Base-by-base conservation (phyloP, 2,797 vertebrate species). In the Tiaroga cobitis region DNA sequence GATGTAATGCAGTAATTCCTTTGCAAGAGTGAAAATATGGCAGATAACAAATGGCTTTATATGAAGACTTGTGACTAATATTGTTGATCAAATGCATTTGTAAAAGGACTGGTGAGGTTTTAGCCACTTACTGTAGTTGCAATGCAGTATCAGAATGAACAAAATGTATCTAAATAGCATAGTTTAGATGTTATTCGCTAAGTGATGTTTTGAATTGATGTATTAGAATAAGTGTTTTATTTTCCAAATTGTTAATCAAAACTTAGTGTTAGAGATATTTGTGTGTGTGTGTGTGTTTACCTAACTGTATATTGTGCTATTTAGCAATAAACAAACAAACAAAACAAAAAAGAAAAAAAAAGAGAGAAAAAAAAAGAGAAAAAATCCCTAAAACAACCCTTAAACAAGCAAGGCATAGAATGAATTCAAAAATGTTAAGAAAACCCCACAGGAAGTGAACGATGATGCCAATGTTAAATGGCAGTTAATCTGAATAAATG, bases 291-390 rank as follows among this genome's bases (percentile, higher is more conserved):
- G 77, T 86, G 87, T 91, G 87, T 90, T 86, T 89, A 90, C 86
- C 63, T 85, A 88, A 86, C 82, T 91, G 87, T 91, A 87, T 89
- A 89, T 88, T 91, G 90, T 91, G 88, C 82, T 90, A 80, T 82
- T 82, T 88, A 89, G 90, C 87, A 91, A 90, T 90, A 88, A 88
- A 87, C 79, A 80, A 89, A 69, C 72, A 85, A 79, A 74, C 41
- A 54, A 61, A 49, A 54, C 16, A 82, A 80, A 85, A 65, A 67
- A 83, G 34, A 51, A 37, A 80, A 83, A 82, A 39, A 78, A 51
- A 65, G 61, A n/a, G 15, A 74, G 75, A 70, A 61, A 56, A 81
- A 46, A 77, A 56, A 15, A 49, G 1, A 80, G 46, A 73, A 73
- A 34, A 61, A 61, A 49, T 37, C 11, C 37, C 65, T 46, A 87